These are phyloP conservation scores for Lepas anatifera DNA, from an alignment of 2,888 invertebrate species.

Conservation along the genomic window DNA sequence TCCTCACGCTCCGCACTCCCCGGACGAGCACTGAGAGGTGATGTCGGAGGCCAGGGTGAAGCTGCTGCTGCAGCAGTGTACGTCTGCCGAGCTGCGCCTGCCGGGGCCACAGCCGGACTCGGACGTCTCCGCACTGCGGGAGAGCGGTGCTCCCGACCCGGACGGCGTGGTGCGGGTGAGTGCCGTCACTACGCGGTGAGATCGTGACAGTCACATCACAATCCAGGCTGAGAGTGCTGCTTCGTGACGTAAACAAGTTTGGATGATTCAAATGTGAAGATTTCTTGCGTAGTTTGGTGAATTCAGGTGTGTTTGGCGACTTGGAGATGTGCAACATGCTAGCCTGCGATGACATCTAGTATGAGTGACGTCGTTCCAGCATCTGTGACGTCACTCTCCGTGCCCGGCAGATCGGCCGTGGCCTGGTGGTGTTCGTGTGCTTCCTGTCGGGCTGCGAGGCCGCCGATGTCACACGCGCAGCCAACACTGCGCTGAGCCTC, in stretches of 20 bases:
- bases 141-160: too few species aligned
- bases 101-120: neutral
- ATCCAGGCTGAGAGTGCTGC: too few species aligned
- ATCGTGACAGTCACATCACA: neutral
- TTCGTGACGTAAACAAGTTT: too few species aligned
- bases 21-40: too few species aligned
- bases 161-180: too few species aligned
- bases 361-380: constrained; percentile 23
- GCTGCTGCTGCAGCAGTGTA: neutral
- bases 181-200: neutral
- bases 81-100: neutral
- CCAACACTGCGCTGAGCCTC: constrained; percentile 29
- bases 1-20: too few species aligned
- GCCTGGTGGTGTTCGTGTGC: constrained; percentile 35
- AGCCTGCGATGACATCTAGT: neutral
- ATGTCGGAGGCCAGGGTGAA: neutral
- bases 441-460: constrained; percentile 34
- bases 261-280: too few species aligned
- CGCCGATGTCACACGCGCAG: constrained; percentile 30
- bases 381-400: constrained; percentile 23
- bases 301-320: too few species aligned
- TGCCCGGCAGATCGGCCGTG: constrained; percentile 25
- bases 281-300: neutral
- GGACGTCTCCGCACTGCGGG: too few species aligned
- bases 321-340: too few species aligned